Evolutionary conservation across 2,888 invertebrate genomes (phyloP).

Genomic region (Cryptus armator): DNA sequence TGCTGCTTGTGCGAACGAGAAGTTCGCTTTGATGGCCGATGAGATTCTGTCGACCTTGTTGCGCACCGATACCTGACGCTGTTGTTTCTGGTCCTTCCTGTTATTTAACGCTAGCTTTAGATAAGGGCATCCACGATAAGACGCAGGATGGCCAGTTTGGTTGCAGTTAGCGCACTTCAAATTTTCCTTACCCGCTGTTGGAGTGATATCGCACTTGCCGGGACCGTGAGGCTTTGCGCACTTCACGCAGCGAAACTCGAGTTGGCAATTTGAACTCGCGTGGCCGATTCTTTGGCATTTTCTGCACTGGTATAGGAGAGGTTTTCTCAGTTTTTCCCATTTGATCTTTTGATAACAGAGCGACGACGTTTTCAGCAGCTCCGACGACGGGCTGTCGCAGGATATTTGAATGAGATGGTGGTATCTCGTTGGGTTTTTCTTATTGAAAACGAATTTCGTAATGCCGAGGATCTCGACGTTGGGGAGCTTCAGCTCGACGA

Average conservation of each 20-base stretch:
- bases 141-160: slow-evolving; percentile 35
- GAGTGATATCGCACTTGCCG: neutral
- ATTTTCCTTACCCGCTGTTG: neutral
- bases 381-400: neutral
- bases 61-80: neutral
- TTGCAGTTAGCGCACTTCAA: slow-evolving; percentile 52
- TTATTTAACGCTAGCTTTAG: slow-evolving; percentile 7
- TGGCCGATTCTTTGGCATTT: slow-evolving; percentile 56
- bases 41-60: neutral
- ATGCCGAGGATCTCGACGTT: neutral
- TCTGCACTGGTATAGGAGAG: slow-evolving; percentile 29
- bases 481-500: neutral
- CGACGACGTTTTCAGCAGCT: neutral
- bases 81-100: neutral
- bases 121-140: slow-evolving; percentile 41
- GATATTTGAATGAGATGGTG: slow-evolving; percentile 45
- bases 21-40: neutral
- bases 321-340: slow-evolving; percentile 35
- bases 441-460: neutral
- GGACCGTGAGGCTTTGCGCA: slow-evolving; percentile 22
- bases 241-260: slow-evolving; percentile 50
- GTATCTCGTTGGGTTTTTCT: neutral
- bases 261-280: slow-evolving; percentile 32
- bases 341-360: slow-evolving; percentile 31
- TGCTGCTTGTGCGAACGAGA: neutral